Evolutionary conservation across 2,797 vertebrate genomes (phyloP).

Genomic region (Potorous gilbertii): DNA sequence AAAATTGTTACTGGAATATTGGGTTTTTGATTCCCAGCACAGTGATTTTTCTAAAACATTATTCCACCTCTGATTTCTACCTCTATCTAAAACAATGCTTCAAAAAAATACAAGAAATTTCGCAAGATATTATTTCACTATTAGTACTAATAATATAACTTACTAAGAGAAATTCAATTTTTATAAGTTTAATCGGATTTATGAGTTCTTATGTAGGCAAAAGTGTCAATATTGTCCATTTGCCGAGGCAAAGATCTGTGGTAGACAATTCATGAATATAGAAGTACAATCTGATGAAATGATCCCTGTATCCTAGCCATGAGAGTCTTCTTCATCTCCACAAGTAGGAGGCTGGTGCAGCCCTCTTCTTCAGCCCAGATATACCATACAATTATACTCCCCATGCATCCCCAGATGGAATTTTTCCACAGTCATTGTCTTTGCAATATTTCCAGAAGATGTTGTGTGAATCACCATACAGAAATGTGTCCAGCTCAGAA

Average conservation of each 20-base stretch:
- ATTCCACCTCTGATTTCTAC: not conserved
- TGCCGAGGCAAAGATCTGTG: conserved; percentile 19
- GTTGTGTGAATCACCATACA: conserved; percentile 2
- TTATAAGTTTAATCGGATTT: not conserved
- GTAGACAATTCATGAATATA: not conserved
- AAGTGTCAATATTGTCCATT: conserved; percentile 10
- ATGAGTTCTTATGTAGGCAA: not conserved
- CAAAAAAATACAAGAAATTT: not conserved
- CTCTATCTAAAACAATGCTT: not conserved
- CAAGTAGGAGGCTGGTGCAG: not conserved
- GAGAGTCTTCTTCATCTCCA: not conserved
- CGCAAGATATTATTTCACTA: not conserved
- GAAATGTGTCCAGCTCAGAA: not conserved
- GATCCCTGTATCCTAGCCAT: not conserved
- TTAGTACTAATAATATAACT: not conserved
- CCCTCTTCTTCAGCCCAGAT: not conserved
- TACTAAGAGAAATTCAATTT: not conserved
- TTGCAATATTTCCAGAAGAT: conserved; percentile 23
- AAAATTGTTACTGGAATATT: not conserved
- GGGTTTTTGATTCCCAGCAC: not conserved
- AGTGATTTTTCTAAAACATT: not conserved
- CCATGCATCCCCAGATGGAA: not conserved
- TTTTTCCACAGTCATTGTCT: not conserved
- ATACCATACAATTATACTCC: not conserved
- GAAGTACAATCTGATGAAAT: not conserved